Base-by-base conservation (phyloP, 92 coral and sea anemone genomes). In the Isaurus tuberculatus region DNA sequence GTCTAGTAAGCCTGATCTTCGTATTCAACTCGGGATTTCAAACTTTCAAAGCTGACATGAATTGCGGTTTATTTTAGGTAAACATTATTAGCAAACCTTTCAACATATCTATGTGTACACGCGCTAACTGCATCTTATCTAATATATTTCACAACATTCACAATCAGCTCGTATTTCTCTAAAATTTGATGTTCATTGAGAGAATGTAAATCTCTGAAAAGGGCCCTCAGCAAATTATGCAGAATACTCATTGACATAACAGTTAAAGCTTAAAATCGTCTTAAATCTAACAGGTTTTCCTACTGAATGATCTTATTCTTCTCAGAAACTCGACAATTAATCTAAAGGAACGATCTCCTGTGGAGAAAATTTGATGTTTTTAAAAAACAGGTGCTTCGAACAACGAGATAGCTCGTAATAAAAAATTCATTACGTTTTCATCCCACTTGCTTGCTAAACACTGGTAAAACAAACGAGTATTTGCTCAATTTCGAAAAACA, bases 401-500 rank as follows among this genome's bases (percentile, higher is more conserved):
- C 78, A 77, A 77, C 53, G 43, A 31, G 51, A 58, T 16, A 29
- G 69, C 68, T 36, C 70, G 31, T 77, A 33, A 77, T 77, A 57
- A 77, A 77, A 77, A 57, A 77, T 77, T 77, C 70, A 77, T 77
- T 34, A 77, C 26, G 19, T 61, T 34, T 67, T 77, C 22, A 23
- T 77, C 81, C 81, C 81, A 77, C 82, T 77, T 77, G 82, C 70
- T 58, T 57, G 82, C 70, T 61, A 77, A 77, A 58, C 49, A 27
- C 82, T 57, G 82, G 82, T 77, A 77, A 20, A 58, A 77, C 82
- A 57, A 77, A 58, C 68, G 70, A 58, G 33, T 48, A 60, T 77
- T 36, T 37, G 53, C 34, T 77, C 32, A n/a, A 57, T 77, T 77
- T 33, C 53, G 43, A 2, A 57, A 58, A 77, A 57, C 68, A 77